Conservation (phyloP, 2,113 vertebrate species). For the Aptenodytes forsteri region DNA sequence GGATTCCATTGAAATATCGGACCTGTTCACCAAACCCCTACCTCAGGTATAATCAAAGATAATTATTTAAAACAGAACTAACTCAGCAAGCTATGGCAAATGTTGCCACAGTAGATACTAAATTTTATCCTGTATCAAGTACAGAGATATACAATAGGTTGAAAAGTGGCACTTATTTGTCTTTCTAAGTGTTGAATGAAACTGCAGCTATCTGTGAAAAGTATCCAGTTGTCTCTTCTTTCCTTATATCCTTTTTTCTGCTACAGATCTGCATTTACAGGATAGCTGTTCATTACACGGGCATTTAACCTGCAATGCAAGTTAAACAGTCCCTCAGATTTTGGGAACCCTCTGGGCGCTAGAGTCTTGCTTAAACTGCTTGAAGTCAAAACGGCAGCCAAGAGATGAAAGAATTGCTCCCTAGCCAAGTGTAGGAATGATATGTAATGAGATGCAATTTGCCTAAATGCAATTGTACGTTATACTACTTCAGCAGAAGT, state of each 20-base stretch:
- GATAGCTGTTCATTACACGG: not conserved
- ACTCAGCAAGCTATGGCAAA: not conserved
- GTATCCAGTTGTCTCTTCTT: not conserved
- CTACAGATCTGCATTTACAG: not conserved
- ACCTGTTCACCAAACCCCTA: not conserved
- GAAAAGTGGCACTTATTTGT: not conserved
- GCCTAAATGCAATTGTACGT: not conserved
- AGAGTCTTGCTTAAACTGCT: not conserved
- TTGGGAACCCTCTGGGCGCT: not conserved
- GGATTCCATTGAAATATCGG: not conserved
- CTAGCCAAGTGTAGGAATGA: not conserved
- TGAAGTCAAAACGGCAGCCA: fast-evolving
- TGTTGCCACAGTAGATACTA: not conserved
- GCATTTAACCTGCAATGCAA: not conserved
- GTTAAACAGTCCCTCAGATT: not conserved
- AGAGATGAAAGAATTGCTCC: not conserved
- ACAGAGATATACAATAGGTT: not conserved
- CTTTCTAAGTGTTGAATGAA: not conserved
- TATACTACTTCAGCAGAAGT: not conserved
- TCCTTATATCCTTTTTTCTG: not conserved
- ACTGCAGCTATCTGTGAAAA: not conserved
- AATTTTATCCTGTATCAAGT: not conserved
- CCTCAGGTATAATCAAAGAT: not conserved
- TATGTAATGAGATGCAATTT: conserved; percentile 1
- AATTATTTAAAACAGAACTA: not conserved